Conservation (phyloP, 2,113 vertebrate species). For the Sarotherodon lohbergeri region DNA sequence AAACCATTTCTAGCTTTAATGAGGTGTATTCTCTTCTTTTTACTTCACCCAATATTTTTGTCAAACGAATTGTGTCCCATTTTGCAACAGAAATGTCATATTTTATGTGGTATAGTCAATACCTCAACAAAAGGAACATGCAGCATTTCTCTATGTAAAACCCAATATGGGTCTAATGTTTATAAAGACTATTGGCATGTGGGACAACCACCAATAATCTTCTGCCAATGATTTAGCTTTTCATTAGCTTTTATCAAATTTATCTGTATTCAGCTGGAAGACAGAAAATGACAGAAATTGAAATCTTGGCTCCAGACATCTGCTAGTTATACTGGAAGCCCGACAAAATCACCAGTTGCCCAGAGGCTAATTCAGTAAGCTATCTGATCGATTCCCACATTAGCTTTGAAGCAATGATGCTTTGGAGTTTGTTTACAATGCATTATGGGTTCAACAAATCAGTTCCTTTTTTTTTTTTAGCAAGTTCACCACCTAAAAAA, state of each 20-base stretch:
- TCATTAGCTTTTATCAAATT: background rate
- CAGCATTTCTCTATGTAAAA: background rate
- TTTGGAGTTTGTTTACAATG: background rate
- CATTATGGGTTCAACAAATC: background rate
- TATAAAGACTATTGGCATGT: background rate
- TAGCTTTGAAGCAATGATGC: background rate
- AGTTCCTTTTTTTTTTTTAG: background rate
- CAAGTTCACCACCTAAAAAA: background rate
- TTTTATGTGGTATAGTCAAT: background rate
- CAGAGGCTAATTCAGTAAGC: background rate
- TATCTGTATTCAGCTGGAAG: background rate
- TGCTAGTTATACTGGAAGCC: background rate
- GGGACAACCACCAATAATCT: background rate
- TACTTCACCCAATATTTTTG: background rate
- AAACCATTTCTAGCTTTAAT: background rate
- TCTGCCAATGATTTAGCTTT: background rate
- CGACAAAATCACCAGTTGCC: background rate
- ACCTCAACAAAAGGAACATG: background rate
- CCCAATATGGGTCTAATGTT: background rate
- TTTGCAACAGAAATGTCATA: background rate
- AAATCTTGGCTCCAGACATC: background rate
- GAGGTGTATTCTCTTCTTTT: background rate
- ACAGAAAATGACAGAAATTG: background rate
- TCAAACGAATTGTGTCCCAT: background rate
- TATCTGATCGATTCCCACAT: background rate